Percentiles rank a stretch among this genome's conserved stretches.
Conservation (phyloP, 2,113 vertebrate genomes). For the Lophius piscatorius region DNA sequence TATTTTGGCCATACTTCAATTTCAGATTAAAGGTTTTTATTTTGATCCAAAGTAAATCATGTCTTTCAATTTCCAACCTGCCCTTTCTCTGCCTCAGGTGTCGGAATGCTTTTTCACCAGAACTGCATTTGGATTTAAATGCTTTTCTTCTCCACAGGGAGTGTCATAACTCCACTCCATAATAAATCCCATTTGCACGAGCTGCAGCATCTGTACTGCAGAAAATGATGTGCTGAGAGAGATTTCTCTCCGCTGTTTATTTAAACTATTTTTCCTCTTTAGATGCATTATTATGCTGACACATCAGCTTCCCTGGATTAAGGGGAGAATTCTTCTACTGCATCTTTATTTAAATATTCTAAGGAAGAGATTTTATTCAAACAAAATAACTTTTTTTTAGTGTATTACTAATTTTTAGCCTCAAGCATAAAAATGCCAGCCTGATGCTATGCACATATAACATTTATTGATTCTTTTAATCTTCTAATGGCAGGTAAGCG, state of each 20-base stretch:
- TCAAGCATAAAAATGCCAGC: too few species aligned
- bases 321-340: too few species aligned
- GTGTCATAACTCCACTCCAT: slow-evolving; percentile 10
- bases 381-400: too few species aligned
- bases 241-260: slow-evolving; percentile 4
- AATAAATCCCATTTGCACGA: slow-evolving; percentile 17
- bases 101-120: slow-evolving; percentile 11
- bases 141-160: slow-evolving; percentile 33
- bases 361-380: too few species aligned
- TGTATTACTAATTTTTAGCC: background rate
- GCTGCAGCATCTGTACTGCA: slow-evolving; percentile 5
- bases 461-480: background rate
- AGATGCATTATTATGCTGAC: background rate
- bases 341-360: too few species aligned
- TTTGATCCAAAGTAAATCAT: background rate
- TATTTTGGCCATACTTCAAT: background rate
- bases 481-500: background rate
- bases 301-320: background rate
- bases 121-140: slow-evolving; percentile 27
- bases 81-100: slow-evolving; percentile 1
- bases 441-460: background rate
- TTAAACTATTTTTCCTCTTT: background rate
- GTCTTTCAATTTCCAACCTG: background rate
- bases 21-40: background rate
- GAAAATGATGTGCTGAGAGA: background rate